phyloP scores from a whole-genome alignment of 1,140 invertebrate species.

The Drosophila tropicalis region DNA sequence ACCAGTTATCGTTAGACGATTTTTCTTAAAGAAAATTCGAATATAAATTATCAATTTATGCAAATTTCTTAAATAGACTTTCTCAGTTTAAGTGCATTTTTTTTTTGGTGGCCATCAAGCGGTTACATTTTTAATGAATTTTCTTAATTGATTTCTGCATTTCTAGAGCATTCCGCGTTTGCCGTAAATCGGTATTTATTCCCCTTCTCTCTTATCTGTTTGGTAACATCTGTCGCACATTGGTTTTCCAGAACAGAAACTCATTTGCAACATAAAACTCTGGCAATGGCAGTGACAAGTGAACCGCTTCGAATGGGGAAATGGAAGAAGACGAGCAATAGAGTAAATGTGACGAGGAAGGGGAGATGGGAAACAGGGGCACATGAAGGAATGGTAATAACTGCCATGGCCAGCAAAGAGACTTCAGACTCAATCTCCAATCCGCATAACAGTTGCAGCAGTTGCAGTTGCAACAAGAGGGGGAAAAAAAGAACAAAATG shows the following conservation, averaged over 20 bases:
- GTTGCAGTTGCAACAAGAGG: not conserved
- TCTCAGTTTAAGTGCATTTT: not conserved
- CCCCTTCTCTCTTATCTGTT: slow-evolving; percentile 10
- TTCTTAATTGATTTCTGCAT: not conserved
- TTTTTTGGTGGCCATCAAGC: not conserved
- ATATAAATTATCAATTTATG: too few species aligned
- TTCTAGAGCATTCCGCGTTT: slow-evolving; percentile 12
- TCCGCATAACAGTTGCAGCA: slow-evolving; percentile 10
- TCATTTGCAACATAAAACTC: slow-evolving; percentile 69
- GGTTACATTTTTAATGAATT: slow-evolving; percentile 2
- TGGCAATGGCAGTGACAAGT: slow-evolving; percentile 46
- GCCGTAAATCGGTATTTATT: slow-evolving; percentile 4
- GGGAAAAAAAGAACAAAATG: slow-evolving; percentile 7
- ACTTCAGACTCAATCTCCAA: slow-evolving; percentile 27
- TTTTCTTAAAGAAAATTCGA: too few species aligned
- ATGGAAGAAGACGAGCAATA: not conserved
- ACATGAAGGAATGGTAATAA: slow-evolving; percentile 24
- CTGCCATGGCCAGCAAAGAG: slow-evolving; percentile 33
- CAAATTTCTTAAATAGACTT: too few species aligned
- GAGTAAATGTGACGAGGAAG: not conserved
- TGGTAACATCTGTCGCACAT: slow-evolving; percentile 34
- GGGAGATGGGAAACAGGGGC: not conserved
- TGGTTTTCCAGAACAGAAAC: slow-evolving; percentile 48
- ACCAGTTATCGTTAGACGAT: too few species aligned
- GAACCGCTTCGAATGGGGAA: slow-evolving; percentile 13